Conservation (phyloP, 2,888 invertebrate species). For the Drosophila mettleri region DNA sequence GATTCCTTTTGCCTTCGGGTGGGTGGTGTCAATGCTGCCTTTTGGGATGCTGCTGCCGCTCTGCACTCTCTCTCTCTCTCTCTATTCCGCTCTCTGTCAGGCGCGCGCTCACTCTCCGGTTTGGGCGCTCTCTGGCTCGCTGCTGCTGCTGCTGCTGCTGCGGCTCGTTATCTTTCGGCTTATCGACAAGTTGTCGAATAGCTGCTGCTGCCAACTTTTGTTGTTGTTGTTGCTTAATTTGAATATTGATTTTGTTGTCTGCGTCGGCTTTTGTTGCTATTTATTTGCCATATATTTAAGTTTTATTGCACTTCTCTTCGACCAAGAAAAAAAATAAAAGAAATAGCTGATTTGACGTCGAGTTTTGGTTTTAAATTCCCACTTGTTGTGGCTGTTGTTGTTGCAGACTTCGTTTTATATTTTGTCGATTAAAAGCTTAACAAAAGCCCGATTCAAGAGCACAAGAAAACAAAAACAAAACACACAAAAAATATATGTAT, state of each 20-base stretch:
- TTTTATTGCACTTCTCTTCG: constrained; percentile 71
- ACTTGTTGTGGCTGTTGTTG: constrained; percentile 41
- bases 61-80: constrained; percentile 11
- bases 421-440: constrained; percentile 41
- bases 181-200: constrained; percentile 63
- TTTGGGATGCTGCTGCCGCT: constrained; percentile 56
- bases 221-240: constrained; percentile 59
- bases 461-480: constrained; percentile 32
- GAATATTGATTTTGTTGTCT: constrained; percentile 72
- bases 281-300: constrained; percentile 32
- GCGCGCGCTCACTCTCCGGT: constrained; percentile 9
- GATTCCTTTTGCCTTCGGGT: constrained; percentile 23
- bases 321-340: constrained; percentile 6
- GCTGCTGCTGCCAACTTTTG: constrained; percentile 34
- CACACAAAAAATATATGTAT: constrained; percentile 1
- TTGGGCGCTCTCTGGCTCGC: constrained; percentile 5
- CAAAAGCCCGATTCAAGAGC: constrained; percentile 53
- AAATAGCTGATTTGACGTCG: constrained; percentile 31
- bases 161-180: constrained; percentile 58
- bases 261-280: constrained; percentile 35
- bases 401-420: constrained; percentile 32
- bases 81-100: constrained; percentile 13
- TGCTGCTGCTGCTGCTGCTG: constrained; percentile 12
- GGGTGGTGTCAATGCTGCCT: constrained; percentile 25
- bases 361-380: constrained; percentile 30